Evolutionary conservation across 2,113 vertebrate species (phyloP).

Genomic region (Proterorhinus semilunaris): DNA sequence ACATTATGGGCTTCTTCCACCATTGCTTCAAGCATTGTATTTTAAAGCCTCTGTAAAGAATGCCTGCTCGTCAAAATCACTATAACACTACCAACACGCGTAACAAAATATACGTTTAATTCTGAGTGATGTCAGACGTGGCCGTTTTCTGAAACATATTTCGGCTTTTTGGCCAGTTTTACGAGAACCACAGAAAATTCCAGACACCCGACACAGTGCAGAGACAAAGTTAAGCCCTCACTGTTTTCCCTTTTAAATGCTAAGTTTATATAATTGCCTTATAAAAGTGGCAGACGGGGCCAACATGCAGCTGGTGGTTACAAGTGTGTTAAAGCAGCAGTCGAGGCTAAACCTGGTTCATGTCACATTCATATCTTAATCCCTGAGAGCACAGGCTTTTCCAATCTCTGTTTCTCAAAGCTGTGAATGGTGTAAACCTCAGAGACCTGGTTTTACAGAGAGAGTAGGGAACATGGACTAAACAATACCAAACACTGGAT

Average conservation of each 20-base stretch:
- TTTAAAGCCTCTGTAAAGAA: not conserved
- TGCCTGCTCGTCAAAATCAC: slow-evolving; percentile 17
- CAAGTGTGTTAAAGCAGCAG: slow-evolving; percentile 26
- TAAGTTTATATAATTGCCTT: slow-evolving; percentile 54
- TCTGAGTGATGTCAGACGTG: slow-evolving; percentile 13
- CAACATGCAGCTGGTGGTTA: slow-evolving; percentile 41
- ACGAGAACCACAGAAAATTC: slow-evolving; percentile 37
- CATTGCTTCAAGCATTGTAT: not conserved
- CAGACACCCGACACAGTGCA: slow-evolving; percentile 25
- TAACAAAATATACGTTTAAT: slow-evolving; percentile 18
- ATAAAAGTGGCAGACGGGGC: slow-evolving; percentile 48
- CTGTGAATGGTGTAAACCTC: slow-evolving; percentile 23
- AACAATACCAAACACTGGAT: no score
- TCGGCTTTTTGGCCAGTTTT: slow-evolving; percentile 22
- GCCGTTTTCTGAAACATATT: slow-evolving; percentile 20
- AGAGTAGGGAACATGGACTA: not conserved
- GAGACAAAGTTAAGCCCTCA: slow-evolving; percentile 21
- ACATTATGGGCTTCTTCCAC: not conserved
- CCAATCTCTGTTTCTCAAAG: slow-evolving; percentile 32
- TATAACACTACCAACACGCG: not conserved
- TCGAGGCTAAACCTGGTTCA: slow-evolving; percentile 30
- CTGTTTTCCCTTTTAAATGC: slow-evolving; percentile 43
- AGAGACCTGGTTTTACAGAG: not conserved
- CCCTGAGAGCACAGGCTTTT: slow-evolving; percentile 11
- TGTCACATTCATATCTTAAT: slow-evolving; percentile 30